Percentiles rank a stretch among this genome's conserved stretches.
These are phyloP conservation scores for Meloidogyne floridensis DNA, from an alignment of 1,140 invertebrate genomes.

Conservation along the genomic window DNA sequence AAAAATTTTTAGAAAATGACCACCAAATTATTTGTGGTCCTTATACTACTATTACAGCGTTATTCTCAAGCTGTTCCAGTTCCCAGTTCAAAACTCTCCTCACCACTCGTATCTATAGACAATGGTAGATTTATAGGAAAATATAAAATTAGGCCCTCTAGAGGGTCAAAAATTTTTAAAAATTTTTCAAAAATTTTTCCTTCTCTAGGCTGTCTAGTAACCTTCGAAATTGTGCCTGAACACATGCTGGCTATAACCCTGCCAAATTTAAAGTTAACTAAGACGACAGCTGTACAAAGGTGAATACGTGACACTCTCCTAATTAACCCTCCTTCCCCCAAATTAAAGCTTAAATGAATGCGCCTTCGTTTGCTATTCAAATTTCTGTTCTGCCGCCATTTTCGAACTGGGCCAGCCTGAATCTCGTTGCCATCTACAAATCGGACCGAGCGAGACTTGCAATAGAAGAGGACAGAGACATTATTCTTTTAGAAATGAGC, in stretches of 20 bases:
- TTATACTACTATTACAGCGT: neutral
- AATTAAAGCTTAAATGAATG: constrained; percentile 45
- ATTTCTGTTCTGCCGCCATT: constrained; percentile 47
- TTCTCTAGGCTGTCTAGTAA: constrained; percentile 11
- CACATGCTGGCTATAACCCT: constrained; percentile 6
- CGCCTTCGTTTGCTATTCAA: constrained; percentile 49
- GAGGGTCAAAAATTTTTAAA: neutral
- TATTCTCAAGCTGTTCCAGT: neutral
- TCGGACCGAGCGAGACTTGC: constrained; percentile 40
- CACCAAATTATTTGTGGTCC: neutral
- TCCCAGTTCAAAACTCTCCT: neutral
- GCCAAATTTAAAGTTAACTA: constrained; percentile 20
- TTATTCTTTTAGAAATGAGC: constrained; percentile 41
- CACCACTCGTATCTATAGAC: neutral
- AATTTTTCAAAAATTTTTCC: neutral
- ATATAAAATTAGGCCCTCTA: too few species aligned
- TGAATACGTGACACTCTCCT: neutral
- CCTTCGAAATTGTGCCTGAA: constrained; percentile 25
- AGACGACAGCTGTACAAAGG: constrained; percentile 20
- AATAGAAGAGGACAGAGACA: constrained; percentile 38
- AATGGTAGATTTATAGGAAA: neutral
- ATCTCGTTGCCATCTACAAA: constrained; percentile 35
- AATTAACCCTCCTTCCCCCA: neutral
- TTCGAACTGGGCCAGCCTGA: constrained; percentile 36
- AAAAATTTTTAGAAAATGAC: neutral